Conservation (phyloP, 2,888 invertebrate genomes). For the Prosopocoilus inquinatus region DNA sequence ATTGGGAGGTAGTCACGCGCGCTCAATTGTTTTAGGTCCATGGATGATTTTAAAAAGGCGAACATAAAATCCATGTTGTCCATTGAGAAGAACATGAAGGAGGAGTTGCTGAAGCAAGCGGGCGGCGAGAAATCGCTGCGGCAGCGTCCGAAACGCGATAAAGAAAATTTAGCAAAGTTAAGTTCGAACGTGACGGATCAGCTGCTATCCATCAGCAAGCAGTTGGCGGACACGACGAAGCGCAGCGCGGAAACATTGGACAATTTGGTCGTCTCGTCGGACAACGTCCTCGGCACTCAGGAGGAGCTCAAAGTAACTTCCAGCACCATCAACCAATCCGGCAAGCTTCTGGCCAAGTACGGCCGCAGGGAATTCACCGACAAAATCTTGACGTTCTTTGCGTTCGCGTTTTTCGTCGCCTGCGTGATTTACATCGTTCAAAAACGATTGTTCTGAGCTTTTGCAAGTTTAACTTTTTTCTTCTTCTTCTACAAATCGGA, state of each 20-base stretch:
- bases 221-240: slow-evolving; percentile 83
- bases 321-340: slow-evolving; percentile 83
- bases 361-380: slow-evolving; percentile 93
- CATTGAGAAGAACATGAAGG: slow-evolving; percentile 73
- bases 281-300: slow-evolving; percentile 69
- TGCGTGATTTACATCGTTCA: slow-evolving; percentile 92
- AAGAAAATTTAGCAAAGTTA: slow-evolving; percentile 64
- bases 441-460: slow-evolving; percentile 73
- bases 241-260: slow-evolving; percentile 84
- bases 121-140: slow-evolving; percentile 56
- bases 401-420: slow-evolving; percentile 83
- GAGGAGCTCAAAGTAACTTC: slow-evolving; percentile 84
- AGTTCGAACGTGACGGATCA: slow-evolving; percentile 82
- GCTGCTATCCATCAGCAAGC: slow-evolving; percentile 78
- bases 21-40: slow-evolving; percentile 57
- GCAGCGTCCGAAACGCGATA: slow-evolving; percentile 65
- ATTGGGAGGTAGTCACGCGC: neutral
- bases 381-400: slow-evolving; percentile 84
- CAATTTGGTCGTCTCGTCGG: slow-evolving; percentile 68
- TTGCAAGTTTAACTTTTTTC: neutral
- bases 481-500: too few species aligned
- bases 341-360: slow-evolving; percentile 90
- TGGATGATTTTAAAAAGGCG: slow-evolving; percentile 77
- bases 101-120: slow-evolving; percentile 62
- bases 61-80: slow-evolving; percentile 75